Evolutionary conservation across 2,113 vertebrate species (phyloP), one percentile per base, ranked within the genome.

Genomic region (Psittacula cyanocephala): DNA sequence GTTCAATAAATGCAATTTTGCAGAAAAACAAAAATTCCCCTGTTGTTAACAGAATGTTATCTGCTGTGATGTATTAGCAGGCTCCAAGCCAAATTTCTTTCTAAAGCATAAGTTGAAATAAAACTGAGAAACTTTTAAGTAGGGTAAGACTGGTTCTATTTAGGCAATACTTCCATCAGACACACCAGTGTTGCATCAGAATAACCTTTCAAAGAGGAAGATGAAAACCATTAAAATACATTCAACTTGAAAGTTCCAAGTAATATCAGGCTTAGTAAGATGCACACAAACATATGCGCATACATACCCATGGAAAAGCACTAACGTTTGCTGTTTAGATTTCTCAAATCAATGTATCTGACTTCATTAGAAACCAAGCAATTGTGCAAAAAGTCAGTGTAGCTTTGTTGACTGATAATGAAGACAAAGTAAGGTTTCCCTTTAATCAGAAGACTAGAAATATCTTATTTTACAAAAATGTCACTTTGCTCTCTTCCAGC

Each of bases 1-100:
- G 91, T 95, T 96, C 89, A 96, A 97, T 89, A 90, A 95, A 93
- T n/a, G 90, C 97, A 94, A 89, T 94, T 97, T 91, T 80, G 93
- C 81, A 90, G 95, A 97, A 88, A 92, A 92, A 25, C 88, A 78
- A 95, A 93, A 91, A 96, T 94, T 95, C 75, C 89, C 95, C 75
- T 86, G 88, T 81, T 90, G 81, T 69, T 97, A 96, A 92, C 88
- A 74, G 65, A 71, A 17, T 74, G 75, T 85, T 93, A 85, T 81
- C 89, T 81, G 57, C 84, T 87, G 68, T 29, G 65, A 59, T 46
- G 64, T 81, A 93, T 67, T 75, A 86, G 63, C 0, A 2, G 91
- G 67, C 59, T 49, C 65, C 82, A 17, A 81, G 85, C 84, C 74
- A 88, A 50, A 64, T 64, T 46, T 84, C 91, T 59, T 88, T 92